Conservation (phyloP, 2,888 invertebrate species). For the Chymomyza procnemis region DNA sequence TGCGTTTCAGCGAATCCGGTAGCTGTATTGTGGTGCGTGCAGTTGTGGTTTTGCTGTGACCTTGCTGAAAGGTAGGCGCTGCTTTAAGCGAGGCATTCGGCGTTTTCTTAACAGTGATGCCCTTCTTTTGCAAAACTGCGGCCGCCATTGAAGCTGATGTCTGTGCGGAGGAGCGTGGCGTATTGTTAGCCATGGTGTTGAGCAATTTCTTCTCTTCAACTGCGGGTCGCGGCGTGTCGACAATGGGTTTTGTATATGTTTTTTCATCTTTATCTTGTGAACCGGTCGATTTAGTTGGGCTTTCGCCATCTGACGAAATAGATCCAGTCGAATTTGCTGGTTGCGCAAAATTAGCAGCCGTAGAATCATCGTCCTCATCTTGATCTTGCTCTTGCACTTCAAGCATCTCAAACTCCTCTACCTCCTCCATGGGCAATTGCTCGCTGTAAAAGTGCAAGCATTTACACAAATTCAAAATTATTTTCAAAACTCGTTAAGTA, state of each 20-base stretch:
- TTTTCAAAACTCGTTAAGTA: neutral
- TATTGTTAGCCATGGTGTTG: conserved; percentile 54
- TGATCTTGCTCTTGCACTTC: conserved; percentile 77
- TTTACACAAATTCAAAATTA: neutral
- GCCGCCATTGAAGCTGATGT: conserved; percentile 49
- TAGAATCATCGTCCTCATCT: conserved; percentile 67
- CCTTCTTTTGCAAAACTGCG: conserved; percentile 73
- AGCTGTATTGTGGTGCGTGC: conserved; percentile 67
- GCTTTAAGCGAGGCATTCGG: conserved; percentile 15
- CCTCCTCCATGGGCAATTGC: conserved; percentile 64
- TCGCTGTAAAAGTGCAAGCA: conserved; percentile 43
- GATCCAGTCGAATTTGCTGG: conserved; percentile 55
- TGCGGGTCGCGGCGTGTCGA: conserved; percentile 52
- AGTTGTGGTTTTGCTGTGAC: conserved; percentile 21
- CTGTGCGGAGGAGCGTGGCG: conserved; percentile 30
- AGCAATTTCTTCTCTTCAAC: conserved; percentile 62
- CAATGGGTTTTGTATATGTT: conserved; percentile 35
- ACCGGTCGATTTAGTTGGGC: conserved; percentile 65
- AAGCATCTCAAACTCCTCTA: conserved; percentile 76
- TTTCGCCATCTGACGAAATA: conserved; percentile 71
- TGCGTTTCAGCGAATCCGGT: conserved; percentile 72
- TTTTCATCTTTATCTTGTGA: conserved; percentile 74
- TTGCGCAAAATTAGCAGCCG: conserved; percentile 32
- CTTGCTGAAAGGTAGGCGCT: neutral
- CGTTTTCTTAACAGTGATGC: conserved; percentile 74